phyloP scores from a whole-genome alignment of 2,888 invertebrate species.

The Cheilosia vernalis region DNA sequence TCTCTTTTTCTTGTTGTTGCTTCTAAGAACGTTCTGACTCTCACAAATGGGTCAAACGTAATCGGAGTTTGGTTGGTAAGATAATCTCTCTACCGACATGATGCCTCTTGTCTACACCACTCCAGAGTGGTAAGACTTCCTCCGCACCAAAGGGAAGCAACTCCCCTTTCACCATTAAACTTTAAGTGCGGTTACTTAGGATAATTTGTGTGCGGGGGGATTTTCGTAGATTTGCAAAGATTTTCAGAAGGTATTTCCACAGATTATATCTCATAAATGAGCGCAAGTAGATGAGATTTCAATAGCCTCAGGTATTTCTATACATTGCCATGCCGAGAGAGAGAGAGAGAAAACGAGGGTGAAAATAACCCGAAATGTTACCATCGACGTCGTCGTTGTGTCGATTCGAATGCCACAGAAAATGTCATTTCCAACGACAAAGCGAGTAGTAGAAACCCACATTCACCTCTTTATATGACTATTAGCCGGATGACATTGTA shows the following conservation, averaged over 20 bases:
- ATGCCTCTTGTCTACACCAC: constrained; percentile 4
- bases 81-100: constrained; percentile 56
- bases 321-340: constrained; percentile 1
- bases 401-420: constrained; percentile 46
- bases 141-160: neutral
- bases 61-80: constrained; percentile 56
- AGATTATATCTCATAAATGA: constrained; percentile 52
- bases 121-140: constrained; percentile 15
- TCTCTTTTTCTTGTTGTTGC: neutral
- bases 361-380: constrained; percentile 20
- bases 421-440: constrained; percentile 44
- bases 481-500: constrained; percentile 64
- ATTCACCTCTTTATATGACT: constrained; percentile 50
- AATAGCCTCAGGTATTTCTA: constrained; percentile 59
- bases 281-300: constrained; percentile 58
- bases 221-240: constrained; percentile 47
- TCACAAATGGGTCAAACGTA: constrained; percentile 69
- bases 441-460: constrained; percentile 29
- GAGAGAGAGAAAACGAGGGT: neutral
- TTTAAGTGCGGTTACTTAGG: constrained; percentile 59
- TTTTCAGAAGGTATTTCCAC: constrained; percentile 16
- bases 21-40: constrained; percentile 52
- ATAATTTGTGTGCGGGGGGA: constrained; percentile 65
- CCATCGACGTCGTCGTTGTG: constrained; percentile 15
- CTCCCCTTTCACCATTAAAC: constrained; percentile 41